Conservation (phyloP, 2,888 invertebrate genomes). For the Cerastoderma edule region DNA sequence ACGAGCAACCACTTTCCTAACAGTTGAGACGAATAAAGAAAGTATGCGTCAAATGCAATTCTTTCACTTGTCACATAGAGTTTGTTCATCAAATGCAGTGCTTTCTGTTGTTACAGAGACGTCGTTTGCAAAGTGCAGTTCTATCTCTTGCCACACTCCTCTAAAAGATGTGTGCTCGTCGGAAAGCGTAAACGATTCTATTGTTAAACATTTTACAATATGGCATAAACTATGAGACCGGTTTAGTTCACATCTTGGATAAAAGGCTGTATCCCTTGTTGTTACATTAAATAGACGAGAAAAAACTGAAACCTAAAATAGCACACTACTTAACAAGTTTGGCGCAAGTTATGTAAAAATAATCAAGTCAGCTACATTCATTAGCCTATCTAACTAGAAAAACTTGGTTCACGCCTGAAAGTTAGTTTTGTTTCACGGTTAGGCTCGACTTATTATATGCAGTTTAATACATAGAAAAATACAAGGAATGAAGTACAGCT, state of each 20-base stretch:
- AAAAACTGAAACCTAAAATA: constrained; percentile 7
- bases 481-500: constrained; percentile 1
- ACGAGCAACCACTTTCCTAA: too few relatives aligned
- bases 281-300: not conserved
- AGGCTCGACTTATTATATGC: not conserved
- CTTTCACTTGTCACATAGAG: too few relatives aligned
- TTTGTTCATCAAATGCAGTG: too few relatives aligned
- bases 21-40: too few relatives aligned
- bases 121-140: not conserved
- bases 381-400: not conserved
- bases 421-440: not conserved
- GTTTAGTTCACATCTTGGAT: not conserved
- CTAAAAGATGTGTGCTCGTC: not conserved
- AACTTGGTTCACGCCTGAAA: not conserved
- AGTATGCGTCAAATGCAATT: too few relatives aligned
- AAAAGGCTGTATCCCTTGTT: too few relatives aligned
- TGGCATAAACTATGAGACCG: not conserved
- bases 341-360: constrained; percentile 18
- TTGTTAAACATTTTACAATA: not conserved
- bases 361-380: constrained; percentile 6
- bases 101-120: too few relatives aligned
- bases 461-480: not conserved
- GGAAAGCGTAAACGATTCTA: not conserved
- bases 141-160: not conserved
- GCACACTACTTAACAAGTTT: constrained; percentile 15